phyloP scores from a whole-genome alignment of 2,797 vertebrate genomes.

The Ambastaia sidthimunki region DNA sequence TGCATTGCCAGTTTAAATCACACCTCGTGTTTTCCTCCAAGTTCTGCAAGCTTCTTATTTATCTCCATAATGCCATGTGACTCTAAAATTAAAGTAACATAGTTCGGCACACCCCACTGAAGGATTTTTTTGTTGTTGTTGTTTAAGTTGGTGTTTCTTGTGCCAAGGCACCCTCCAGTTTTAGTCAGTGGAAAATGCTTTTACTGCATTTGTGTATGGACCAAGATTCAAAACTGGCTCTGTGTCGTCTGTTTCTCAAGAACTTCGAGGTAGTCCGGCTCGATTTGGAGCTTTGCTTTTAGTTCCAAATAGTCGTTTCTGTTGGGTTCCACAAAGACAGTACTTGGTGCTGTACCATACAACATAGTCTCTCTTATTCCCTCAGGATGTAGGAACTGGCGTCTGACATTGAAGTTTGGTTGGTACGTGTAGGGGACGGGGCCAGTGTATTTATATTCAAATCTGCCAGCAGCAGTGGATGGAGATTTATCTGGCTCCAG shows the following conservation, averaged over 20 bases:
- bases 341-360: slow-evolving; percentile 92
- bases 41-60: slow-evolving; percentile 64
- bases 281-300: slow-evolving; percentile 98
- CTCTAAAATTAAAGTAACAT: slow-evolving; percentile 79
- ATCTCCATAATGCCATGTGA: slow-evolving; percentile 75
- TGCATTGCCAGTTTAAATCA: slow-evolving; percentile 77
- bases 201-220: slow-evolving; percentile 67
- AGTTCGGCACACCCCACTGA: slow-evolving; percentile 89
- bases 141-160: slow-evolving; percentile 81
- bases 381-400: slow-evolving; percentile 93
- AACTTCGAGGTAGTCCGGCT: slow-evolving; percentile 99
- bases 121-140: slow-evolving; percentile 62
- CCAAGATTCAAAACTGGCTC: slow-evolving; percentile 92
- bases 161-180: slow-evolving; percentile 92
- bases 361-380: slow-evolving; percentile 95
- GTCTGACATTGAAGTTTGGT: slow-evolving; percentile 94
- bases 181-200: slow-evolving; percentile 65
- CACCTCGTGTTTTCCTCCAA: slow-evolving; percentile 69
- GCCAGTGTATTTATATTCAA: slow-evolving; percentile 93
- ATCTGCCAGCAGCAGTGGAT: slow-evolving; percentile 79
- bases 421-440: slow-evolving; percentile 92
- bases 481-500: slow-evolving; percentile 92
- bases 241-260: slow-evolving; percentile 99
- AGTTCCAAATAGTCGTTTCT: slow-evolving; percentile 98
- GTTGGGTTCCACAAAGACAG: slow-evolving; percentile 96